Percentiles rank a stretch among this genome's conserved stretches.
These are phyloP conservation scores for Drosophila subquinaria DNA, from an alignment of 2,888 invertebrate species.

Conservation along the genomic window DNA sequence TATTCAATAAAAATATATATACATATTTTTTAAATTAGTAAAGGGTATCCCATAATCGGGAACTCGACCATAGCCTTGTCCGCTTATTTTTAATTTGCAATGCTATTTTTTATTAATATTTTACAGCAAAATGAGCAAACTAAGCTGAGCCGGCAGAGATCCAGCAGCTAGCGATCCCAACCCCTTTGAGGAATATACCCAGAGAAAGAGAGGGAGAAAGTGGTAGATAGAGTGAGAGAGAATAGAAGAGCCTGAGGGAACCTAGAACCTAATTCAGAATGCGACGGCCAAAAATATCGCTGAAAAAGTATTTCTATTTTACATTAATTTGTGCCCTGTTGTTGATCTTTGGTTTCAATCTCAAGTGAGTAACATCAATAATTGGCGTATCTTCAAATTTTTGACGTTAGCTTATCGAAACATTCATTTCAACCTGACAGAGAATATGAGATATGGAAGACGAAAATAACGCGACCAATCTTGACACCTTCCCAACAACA, in stretches of 20 bases:
- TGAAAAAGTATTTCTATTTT: slow-evolving; percentile 87
- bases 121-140: slow-evolving; percentile 54
- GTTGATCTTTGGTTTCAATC: slow-evolving; percentile 87
- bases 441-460: slow-evolving; percentile 85
- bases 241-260: slow-evolving; percentile 9
- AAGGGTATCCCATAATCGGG: no score
- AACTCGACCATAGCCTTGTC: no score
- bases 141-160: slow-evolving; percentile 46
- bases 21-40: no score
- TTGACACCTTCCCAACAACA: slow-evolving; percentile 52
- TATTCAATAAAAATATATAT: no score
- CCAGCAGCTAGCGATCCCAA: slow-evolving; percentile 9
- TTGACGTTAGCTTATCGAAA: slow-evolving; percentile 2
- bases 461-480: slow-evolving; percentile 67
- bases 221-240: slow-evolving; percentile 7
- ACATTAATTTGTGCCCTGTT: slow-evolving; percentile 86
- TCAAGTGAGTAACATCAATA: slow-evolving; percentile 82
- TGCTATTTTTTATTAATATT: slow-evolving; percentile 12
- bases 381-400: background rate
- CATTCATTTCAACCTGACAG: slow-evolving; percentile 49
- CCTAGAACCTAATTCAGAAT: slow-evolving; percentile 74
- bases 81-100: background rate
- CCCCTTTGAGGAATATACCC: background rate
- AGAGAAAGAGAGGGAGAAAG: slow-evolving; percentile 1
- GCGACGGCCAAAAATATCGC: slow-evolving; percentile 87